Conservation (phyloP, 2,888 invertebrate species). For the Troides oblongomaculatus region DNA sequence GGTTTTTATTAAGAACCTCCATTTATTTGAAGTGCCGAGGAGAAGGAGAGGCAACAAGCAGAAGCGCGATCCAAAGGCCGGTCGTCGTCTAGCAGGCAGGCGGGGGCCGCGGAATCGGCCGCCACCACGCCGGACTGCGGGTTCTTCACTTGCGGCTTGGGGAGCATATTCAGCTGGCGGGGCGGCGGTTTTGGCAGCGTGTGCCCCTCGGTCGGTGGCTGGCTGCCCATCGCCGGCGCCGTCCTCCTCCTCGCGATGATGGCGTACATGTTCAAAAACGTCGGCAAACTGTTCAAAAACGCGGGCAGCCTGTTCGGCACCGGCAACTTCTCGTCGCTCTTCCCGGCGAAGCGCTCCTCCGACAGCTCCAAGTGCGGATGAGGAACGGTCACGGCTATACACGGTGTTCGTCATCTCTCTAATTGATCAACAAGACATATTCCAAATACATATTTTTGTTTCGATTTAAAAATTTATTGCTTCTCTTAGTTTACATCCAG, state of each 20-base stretch:
- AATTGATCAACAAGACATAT: too few species aligned
- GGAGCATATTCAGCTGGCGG: slow-evolving; percentile 3
- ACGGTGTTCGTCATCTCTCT: too few species aligned
- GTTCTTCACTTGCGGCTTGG: slow-evolving; percentile 30
- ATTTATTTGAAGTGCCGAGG: slow-evolving; percentile 44
- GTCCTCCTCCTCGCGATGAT: slow-evolving; percentile 32
- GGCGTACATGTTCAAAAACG: slow-evolving; percentile 32
- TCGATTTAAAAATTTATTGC: too few species aligned
- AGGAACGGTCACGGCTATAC: neutral
- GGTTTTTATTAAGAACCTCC: neutral
- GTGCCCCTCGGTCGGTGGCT: slow-evolving; percentile 23
- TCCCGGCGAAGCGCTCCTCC: neutral
- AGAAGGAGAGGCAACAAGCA: slow-evolving; percentile 34
- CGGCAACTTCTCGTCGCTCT: neutral
- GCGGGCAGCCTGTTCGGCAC: neutral
- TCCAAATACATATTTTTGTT: too few species aligned
- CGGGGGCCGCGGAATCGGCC: slow-evolving; percentile 13
- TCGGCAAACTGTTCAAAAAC: slow-evolving; percentile 28
- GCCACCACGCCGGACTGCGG: slow-evolving; percentile 6
- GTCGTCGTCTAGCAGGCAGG: neutral
- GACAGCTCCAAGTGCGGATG: neutral
- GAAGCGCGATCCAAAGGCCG: neutral
- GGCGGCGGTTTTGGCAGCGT: slow-evolving; percentile 3
- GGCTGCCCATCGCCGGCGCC: slow-evolving; percentile 40
- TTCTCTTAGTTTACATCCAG: too few species aligned